Conservation (phyloP, 1,140 invertebrate species). For the Elysia chlorotica region DNA sequence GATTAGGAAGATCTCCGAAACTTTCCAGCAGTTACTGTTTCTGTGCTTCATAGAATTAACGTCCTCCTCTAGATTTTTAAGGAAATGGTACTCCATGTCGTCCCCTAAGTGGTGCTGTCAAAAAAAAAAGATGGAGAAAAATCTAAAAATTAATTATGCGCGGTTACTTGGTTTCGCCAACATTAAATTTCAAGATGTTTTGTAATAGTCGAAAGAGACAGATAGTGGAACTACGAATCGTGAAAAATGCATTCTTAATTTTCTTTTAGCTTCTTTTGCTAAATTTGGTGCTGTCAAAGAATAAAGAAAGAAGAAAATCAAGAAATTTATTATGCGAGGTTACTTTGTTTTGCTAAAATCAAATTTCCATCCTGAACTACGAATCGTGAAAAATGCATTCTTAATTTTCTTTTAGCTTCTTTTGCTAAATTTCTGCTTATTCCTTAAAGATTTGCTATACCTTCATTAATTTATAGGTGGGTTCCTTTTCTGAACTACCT, state of each 20-base stretch:
- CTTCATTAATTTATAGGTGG: too few species aligned
- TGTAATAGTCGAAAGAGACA: neutral
- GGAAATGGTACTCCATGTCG: slow-evolving; percentile 62
- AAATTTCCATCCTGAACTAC: neutral
- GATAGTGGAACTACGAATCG: neutral
- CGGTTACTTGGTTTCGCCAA: neutral
- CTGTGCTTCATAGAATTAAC: slow-evolving; percentile 57
- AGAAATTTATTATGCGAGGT: neutral
- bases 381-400: neutral
- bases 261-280: neutral
- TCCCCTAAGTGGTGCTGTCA: slow-evolving; percentile 65
- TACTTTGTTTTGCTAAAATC: neutral
- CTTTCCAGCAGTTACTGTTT: slow-evolving; percentile 66
- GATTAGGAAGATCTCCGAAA: slow-evolving; percentile 63
- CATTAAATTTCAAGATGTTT: neutral
- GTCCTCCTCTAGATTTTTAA: slow-evolving; percentile 61
- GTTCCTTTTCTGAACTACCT: too few species aligned
- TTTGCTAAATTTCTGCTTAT: slow-evolving; percentile 15
- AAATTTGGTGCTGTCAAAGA: slow-evolving; percentile 61
- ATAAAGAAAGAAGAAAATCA: slow-evolving; percentile 15
- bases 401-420: neutral
- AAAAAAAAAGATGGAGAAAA: slow-evolving; percentile 25
- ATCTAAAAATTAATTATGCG: neutral
- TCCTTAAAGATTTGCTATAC: too few species aligned
- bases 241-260: neutral